These are phyloP conservation scores for Nasua narica DNA, from an alignment of 2,797 vertebrate species.

Conservation along the genomic window DNA sequence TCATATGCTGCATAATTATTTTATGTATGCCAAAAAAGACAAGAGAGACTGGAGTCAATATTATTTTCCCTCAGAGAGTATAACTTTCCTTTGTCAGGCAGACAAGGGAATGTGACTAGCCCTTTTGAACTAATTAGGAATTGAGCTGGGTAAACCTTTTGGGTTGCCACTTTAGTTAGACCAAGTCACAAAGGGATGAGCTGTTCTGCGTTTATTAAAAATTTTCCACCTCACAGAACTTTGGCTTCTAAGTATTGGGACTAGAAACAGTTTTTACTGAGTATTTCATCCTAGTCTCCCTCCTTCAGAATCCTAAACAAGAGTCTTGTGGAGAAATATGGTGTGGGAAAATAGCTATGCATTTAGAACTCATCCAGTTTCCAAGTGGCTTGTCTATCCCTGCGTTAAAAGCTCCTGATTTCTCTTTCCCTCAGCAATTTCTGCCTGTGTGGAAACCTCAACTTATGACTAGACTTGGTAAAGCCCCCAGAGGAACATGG, in stretches of 20 bases:
- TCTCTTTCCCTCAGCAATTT: background rate
- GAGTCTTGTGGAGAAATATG: background rate
- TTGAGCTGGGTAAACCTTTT: background rate
- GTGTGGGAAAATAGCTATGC: background rate
- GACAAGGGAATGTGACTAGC: background rate
- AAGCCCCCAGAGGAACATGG: background rate
- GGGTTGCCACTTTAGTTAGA: background rate
- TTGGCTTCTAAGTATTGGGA: background rate
- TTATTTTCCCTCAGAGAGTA: background rate
- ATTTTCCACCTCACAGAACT: background rate
- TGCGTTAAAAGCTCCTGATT: background rate
- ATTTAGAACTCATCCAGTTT: background rate
- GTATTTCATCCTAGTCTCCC: background rate
- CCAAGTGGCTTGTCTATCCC: background rate
- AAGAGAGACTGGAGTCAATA: background rate
- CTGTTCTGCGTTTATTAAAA: background rate
- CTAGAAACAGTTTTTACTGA: background rate
- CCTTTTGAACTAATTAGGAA: background rate
- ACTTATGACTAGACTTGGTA: background rate
- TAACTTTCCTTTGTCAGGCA: background rate
- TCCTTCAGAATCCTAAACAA: background rate
- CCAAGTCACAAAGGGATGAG: background rate
- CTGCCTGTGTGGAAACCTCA: background rate
- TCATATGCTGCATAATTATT: background rate
- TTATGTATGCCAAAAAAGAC: background rate